Conservation (phyloP, 2,888 invertebrate genomes). For the Rhagonycha lutea region DNA sequence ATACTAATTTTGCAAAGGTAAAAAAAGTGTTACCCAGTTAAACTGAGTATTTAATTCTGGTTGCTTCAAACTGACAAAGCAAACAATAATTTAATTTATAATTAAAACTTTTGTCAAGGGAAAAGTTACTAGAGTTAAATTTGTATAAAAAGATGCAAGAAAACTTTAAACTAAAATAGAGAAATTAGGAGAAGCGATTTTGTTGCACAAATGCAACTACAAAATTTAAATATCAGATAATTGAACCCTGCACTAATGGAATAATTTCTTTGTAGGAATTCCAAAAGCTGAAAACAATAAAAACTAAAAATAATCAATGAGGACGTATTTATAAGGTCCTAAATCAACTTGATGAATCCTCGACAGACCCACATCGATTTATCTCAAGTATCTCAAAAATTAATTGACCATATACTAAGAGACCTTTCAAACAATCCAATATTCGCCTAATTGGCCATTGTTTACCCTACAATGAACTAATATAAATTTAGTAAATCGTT, state of each 20-base stretch:
- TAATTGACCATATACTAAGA: not conserved
- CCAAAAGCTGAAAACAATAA: not conserved
- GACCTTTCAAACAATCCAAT: not conserved
- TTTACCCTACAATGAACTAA: not conserved
- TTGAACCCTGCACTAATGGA: not conserved
- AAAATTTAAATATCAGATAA: not conserved
- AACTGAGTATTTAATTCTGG: not conserved
- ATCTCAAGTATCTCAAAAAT: not conserved
- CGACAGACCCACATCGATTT: not conserved
- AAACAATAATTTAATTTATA: constrained; percentile 4
- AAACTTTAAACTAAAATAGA: not conserved
- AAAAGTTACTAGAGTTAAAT: constrained; percentile 1
- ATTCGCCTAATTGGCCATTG: not conserved
- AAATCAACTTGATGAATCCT: not conserved
- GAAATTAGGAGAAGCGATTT: not conserved
- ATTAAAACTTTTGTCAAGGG: constrained; percentile 5
- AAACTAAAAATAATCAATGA: not conserved
- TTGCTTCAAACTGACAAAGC: not conserved
- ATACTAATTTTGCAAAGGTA: not conserved
- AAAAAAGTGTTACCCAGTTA: not conserved
- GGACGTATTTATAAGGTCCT: not conserved
- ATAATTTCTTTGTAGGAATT: not conserved
- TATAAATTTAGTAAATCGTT: not conserved
- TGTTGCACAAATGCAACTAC: not conserved
- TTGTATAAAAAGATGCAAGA: not conserved